These are phyloP conservation scores for Parazoanthus darwini DNA, from an alignment of 92 coral and sea anemone genomes.

Conservation along the genomic window DNA sequence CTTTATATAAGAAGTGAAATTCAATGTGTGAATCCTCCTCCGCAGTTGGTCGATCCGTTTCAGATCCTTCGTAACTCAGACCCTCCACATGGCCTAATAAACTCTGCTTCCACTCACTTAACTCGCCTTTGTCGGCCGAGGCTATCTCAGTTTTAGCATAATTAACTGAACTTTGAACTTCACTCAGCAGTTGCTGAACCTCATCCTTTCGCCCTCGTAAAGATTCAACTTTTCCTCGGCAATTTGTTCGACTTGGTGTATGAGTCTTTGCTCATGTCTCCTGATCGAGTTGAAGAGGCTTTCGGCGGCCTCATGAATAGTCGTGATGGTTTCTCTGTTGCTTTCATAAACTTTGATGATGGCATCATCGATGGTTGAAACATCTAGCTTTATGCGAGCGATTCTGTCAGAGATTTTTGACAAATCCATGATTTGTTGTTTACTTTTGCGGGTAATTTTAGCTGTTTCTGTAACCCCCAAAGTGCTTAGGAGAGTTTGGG, in stretches of 20 bases:
- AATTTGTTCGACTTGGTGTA: conserved; percentile 23
- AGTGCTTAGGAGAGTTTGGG: not conserved
- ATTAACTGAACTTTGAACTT: not conserved
- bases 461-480: not conserved
- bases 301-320: conserved; percentile 23
- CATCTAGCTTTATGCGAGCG: conserved; percentile 6
- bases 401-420: conserved; percentile 4
- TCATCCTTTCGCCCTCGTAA: conserved; percentile 1
- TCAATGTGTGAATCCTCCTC: not conserved
- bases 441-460: not conserved
- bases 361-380: conserved; percentile 7
- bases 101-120: conserved; percentile 3
- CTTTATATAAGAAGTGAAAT: conserved; percentile 16
- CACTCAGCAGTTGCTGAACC: not conserved
- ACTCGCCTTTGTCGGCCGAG: not conserved
- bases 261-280: conserved; percentile 21
- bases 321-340: conserved; percentile 24
- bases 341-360: conserved; percentile 33
- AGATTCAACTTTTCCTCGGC: conserved; percentile 1
- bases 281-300: conserved; percentile 14
- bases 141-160: not conserved
- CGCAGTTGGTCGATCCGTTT: not conserved
- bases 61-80: not conserved
- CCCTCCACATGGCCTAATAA: not conserved
- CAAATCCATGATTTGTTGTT: not conserved